Evolutionary conservation across 2,113 vertebrate species (phyloP).

Genomic region (Embiotoca jacksoni): DNA sequence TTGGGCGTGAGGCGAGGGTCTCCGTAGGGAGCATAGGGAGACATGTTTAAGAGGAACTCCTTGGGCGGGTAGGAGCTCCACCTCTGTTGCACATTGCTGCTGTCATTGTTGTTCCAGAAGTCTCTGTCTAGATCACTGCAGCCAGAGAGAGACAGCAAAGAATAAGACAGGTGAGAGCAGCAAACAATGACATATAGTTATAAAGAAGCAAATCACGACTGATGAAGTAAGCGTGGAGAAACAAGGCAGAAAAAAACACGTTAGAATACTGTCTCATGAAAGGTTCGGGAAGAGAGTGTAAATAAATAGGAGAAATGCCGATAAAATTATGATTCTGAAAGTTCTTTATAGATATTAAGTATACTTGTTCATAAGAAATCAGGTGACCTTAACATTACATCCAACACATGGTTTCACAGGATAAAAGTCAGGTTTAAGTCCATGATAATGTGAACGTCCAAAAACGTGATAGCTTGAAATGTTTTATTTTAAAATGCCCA

Average conservation of each 20-base stretch:
- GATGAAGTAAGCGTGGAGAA: neutral
- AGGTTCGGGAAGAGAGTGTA: neutral
- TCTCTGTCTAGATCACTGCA: conserved; percentile 99
- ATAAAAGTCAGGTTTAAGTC: neutral
- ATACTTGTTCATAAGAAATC: neutral
- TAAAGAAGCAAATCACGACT: conserved; percentile 10
- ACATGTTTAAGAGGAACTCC: conserved; percentile 99
- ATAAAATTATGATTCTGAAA: conserved; percentile 6
- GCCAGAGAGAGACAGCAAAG: conserved; percentile 86
- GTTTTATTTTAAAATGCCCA: neutral
- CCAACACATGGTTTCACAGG: neutral
- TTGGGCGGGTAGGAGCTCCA: conserved; percentile 99
- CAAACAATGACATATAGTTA: conserved; percentile 29
- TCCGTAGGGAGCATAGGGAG: conserved; percentile 98
- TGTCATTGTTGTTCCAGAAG: conserved; percentile 99
- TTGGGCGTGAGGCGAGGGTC: conserved; percentile 99
- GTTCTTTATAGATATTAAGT: neutral
- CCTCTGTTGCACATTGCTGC: conserved; percentile 99
- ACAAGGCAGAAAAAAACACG: neutral
- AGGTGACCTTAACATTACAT: neutral
- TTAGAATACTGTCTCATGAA: conserved; percentile 20
- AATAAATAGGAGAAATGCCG: conserved; percentile 1
- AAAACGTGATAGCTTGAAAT: neutral
- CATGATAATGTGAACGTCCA: neutral
- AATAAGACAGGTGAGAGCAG: conserved; percentile 59